These are phyloP conservation scores for Thamnophis elegans DNA, from an alignment of 2,797 vertebrate genomes.

Conservation along the genomic window DNA sequence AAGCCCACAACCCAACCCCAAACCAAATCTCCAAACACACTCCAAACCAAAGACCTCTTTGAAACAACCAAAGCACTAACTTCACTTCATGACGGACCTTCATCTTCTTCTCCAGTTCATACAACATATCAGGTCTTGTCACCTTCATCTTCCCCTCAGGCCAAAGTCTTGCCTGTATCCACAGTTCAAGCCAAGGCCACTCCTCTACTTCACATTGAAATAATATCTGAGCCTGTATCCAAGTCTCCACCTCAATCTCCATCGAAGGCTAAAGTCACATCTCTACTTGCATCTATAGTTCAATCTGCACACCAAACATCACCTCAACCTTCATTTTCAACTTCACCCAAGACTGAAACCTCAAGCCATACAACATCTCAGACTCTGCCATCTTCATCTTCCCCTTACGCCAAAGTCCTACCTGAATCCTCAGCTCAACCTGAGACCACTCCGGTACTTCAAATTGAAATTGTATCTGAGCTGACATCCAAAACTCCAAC, in stretches of 20 bases:
- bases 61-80: background rate
- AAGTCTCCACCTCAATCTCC: background rate
- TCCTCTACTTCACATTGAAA: no score
- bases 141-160: background rate
- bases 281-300: background rate
- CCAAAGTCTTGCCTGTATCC: background rate
- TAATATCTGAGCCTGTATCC: background rate
- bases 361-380: background rate
- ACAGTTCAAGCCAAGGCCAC: background rate
- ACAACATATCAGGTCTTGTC: background rate
- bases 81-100: background rate
- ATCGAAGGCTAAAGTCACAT: background rate
- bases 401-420: background rate
- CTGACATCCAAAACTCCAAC: background rate
- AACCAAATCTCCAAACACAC: no score
- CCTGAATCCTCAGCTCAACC: background rate
- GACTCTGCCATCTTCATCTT: background rate
- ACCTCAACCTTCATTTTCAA: background rate
- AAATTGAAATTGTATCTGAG: no score
- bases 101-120: background rate
- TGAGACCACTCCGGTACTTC: rapidly evolving
- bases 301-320: background rate
- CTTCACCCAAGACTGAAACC: background rate
- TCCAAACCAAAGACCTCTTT: background rate
- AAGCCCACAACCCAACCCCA: background rate